A percentile compares a stretch with the other conserved stretches of the same genome.
These are phyloP conservation scores for Epinephelus malabaricus DNA, from an alignment of 2,797 vertebrate genomes.

Conservation along the genomic window DNA sequence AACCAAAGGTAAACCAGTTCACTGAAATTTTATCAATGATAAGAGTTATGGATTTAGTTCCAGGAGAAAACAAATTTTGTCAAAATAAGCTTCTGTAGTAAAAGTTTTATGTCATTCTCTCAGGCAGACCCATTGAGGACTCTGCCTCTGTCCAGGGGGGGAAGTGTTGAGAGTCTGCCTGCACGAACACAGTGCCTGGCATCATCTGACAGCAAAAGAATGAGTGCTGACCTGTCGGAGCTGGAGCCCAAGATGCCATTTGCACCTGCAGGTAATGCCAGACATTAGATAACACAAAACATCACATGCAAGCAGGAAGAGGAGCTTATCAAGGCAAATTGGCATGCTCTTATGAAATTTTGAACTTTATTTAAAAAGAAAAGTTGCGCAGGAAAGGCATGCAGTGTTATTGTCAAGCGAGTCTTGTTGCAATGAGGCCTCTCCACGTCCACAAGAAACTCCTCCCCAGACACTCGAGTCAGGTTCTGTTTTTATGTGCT, in stretches of 20 bases:
- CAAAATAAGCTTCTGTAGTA: not conserved
- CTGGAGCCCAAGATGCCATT: slow-evolving; percentile 92
- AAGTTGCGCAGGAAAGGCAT: slow-evolving; percentile 21
- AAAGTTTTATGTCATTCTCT: not conserved
- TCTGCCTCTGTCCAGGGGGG: slow-evolving; percentile 94
- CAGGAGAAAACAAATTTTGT: not conserved
- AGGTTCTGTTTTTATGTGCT: slow-evolving; percentile 17
- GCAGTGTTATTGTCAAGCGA: not conserved
- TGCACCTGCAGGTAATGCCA: slow-evolving; percentile 90
- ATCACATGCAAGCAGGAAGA: not conserved
- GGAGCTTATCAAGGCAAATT: not conserved
- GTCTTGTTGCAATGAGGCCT: slow-evolving; percentile 19
- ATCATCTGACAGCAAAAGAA: slow-evolving; percentile 92
- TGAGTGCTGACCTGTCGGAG: slow-evolving; percentile 97
- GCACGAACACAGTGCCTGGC: slow-evolving; percentile 87
- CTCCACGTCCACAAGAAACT: slow-evolving; percentile 3
- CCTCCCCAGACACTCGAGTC: not conserved
- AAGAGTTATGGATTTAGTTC: not conserved
- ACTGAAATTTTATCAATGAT: not conserved
- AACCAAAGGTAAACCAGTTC: slow-evolving; percentile 82
- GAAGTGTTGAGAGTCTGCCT: slow-evolving; percentile 95
- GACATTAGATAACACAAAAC: slow-evolving; percentile 17
- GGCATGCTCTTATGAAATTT: slow-evolving; percentile 12
- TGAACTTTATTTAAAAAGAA: not conserved
- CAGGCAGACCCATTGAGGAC: slow-evolving; percentile 92